These are phyloP conservation scores for Chiloscyllium punctatum DNA, from an alignment of 2,797 vertebrate genomes.

Conservation along the genomic window DNA sequence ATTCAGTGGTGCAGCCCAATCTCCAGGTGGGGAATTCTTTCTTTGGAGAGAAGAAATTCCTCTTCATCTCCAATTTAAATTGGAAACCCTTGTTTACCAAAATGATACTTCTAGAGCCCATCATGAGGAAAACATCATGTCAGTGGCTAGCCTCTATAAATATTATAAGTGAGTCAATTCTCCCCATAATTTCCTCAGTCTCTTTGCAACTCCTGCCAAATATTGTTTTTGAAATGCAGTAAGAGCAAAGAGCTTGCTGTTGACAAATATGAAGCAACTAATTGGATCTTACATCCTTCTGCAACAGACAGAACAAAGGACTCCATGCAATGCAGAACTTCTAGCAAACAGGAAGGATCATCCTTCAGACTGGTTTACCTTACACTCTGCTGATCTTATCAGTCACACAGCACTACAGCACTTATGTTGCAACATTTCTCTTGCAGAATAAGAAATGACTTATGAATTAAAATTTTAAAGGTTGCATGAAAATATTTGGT, in stretches of 20 bases:
- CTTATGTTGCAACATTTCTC: neutral
- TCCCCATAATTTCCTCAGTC: neutral
- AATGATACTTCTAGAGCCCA: no score
- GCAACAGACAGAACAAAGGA: neutral
- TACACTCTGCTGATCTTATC: neutral
- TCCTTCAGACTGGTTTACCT: neutral
- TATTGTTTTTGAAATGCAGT: neutral
- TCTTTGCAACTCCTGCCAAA: neutral
- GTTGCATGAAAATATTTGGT: neutral
- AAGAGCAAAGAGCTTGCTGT: neutral
- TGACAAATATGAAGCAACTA: no score
- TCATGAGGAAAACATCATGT: no score
- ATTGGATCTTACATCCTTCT: constrained; percentile 11
- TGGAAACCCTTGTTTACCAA: no score
- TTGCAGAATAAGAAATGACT: constrained; percentile 2
- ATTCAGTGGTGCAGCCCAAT: no score
- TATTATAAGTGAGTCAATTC: neutral
- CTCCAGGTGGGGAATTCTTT: no score
- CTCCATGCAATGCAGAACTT: neutral
- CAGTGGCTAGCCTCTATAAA: no score
- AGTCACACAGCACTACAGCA: neutral
- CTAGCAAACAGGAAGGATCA: neutral
- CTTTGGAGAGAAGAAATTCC: no score
- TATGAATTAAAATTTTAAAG: neutral
- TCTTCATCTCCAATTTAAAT: no score